A percentile compares a stretch with the other conserved stretches of the same genome.
Conservation (phyloP, 2,113 vertebrate species). For the Psilopsiagon aymara region DNA sequence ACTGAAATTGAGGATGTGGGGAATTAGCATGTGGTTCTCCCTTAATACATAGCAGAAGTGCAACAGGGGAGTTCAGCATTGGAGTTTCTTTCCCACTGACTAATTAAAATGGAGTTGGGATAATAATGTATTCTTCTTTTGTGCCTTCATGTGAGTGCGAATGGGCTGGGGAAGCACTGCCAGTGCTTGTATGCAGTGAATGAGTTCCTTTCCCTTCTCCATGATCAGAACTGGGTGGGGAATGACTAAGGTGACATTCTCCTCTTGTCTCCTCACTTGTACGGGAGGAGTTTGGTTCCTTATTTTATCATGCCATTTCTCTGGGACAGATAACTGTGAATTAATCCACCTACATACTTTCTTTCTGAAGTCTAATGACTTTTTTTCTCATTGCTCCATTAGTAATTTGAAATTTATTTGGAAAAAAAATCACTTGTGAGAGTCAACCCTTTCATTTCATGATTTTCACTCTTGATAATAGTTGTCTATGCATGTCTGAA, state of each 20-base stretch:
- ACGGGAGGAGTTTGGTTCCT: neutral
- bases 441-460: neutral
- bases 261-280: neutral
- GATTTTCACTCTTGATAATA: neutral
- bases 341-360: neutral
- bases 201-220: neutral
- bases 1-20: neutral
- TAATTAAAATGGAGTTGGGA: conserved; percentile 1
- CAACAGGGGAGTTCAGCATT: neutral
- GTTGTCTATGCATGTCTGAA: neutral
- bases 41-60: neutral
- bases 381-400: neutral
- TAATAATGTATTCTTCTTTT: neutral
- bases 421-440: neutral
- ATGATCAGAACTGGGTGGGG: neutral
- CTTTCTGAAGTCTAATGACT: neutral
- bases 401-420: neutral
- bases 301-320: neutral
- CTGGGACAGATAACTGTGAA: neutral
- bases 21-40: neutral
- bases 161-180: neutral
- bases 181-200: neutral
- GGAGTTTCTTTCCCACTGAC: neutral
- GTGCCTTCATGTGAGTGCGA: conserved; percentile 1
- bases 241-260: neutral